phyloP scores from a whole-genome alignment of 2,888 invertebrate genomes.

The Crematogaster levior region DNA sequence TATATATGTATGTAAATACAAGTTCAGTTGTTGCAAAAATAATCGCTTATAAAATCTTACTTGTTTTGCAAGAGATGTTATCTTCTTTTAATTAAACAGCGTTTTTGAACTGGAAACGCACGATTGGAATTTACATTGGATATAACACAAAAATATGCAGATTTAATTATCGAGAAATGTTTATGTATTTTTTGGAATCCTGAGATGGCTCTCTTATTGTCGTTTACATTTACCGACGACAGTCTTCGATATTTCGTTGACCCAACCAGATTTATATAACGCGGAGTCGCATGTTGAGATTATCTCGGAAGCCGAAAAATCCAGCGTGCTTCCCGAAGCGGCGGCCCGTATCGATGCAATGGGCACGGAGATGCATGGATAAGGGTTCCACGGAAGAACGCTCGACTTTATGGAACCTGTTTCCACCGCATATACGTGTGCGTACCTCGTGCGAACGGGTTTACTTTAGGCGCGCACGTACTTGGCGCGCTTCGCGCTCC shows the following conservation, averaged over 20 bases:
- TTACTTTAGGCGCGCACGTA: conserved; percentile 77
- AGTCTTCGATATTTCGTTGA: background rate
- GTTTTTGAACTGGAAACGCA: background rate
- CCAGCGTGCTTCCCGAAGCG: conserved; percentile 19
- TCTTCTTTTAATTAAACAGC: background rate
- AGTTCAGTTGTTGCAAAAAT: background rate
- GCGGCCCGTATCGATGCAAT: conserved; percentile 26
- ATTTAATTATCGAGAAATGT: background rate
- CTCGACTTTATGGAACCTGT: conserved; percentile 84
- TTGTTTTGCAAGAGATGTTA: background rate
- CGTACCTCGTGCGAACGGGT: conserved; percentile 75
- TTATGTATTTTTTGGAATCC: background rate
- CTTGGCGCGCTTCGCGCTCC: conserved; percentile 75
- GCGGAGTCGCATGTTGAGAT: background rate
- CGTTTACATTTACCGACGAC: background rate
- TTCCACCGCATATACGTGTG: conserved; percentile 68
- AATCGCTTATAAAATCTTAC: background rate
- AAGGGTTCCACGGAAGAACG: conserved; percentile 76
- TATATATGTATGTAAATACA: too few relatives aligned
- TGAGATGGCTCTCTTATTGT: background rate
- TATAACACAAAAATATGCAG: background rate
- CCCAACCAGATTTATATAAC: background rate
- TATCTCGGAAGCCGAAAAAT: background rate
- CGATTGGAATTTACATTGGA: background rate
- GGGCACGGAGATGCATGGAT: conserved; percentile 67